Evolutionary conservation across 2,888 invertebrate genomes (phyloP).

Genomic region (Stictocephala bisonia): DNA sequence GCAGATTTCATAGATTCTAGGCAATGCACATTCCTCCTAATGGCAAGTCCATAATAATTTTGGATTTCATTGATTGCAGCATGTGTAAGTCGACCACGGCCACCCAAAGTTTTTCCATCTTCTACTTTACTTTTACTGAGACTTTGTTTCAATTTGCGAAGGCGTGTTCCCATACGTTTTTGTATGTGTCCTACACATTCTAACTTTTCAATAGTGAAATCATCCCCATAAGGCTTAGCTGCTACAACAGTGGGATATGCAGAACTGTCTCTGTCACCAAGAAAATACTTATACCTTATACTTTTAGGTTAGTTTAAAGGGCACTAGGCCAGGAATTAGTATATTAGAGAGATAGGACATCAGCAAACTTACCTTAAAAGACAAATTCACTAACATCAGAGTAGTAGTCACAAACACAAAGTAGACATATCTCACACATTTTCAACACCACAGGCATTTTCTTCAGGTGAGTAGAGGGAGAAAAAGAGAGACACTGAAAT

Average conservation of each 20-base stretch:
- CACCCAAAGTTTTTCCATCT: slow-evolving; percentile 17
- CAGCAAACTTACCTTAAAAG: too few relatives aligned
- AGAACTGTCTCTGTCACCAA: slow-evolving; percentile 12
- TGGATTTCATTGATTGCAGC: slow-evolving; percentile 18
- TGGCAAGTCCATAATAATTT: slow-evolving; percentile 4
- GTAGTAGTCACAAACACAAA: too few relatives aligned
- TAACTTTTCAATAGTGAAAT: slow-evolving; percentile 17
- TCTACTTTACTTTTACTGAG: not conserved
- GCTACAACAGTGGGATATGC: slow-evolving; percentile 10
- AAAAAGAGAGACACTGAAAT: too few relatives aligned
- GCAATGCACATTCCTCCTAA: slow-evolving; percentile 9
- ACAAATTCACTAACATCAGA: too few relatives aligned
- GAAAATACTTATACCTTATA: slow-evolving; percentile 22
- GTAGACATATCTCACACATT: too few relatives aligned
- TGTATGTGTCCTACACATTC: slow-evolving; percentile 11
- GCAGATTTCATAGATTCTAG: slow-evolving; percentile 20
- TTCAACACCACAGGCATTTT: too few relatives aligned
- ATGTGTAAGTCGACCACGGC: slow-evolving; percentile 9
- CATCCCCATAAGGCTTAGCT: not conserved
- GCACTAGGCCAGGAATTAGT: too few relatives aligned
- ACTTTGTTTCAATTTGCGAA: not conserved
- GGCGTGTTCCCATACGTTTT: slow-evolving; percentile 17
- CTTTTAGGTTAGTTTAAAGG: too few relatives aligned
- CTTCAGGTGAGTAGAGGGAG: too few relatives aligned
- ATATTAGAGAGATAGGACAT: too few relatives aligned